Base-by-base conservation (phyloP, 2,797 vertebrate species). In the Decapterus maruadsi region DNA sequence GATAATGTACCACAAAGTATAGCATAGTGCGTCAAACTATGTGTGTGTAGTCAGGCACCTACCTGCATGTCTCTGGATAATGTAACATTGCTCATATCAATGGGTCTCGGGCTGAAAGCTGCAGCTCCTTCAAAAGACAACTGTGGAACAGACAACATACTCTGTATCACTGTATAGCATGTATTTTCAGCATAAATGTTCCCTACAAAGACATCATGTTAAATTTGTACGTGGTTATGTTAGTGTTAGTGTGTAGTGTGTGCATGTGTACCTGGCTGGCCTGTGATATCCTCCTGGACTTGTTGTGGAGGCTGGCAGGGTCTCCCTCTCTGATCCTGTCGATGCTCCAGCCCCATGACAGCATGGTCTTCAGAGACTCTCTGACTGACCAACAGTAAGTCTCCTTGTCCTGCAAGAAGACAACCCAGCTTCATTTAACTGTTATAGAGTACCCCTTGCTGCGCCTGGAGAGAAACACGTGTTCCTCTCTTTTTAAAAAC, bases 21-120 rank as follows among this genome's bases (percentile, higher is more conserved):
- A 22, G 3, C 42, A 13, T 75, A 36, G 43, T 43, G 26, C 42
- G 31, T 40, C 16, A 43, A 22, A 16, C 7, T 8, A 0, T 48
- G 22, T 40, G 50, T 36, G 4, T 8, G 22, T 2, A 34, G 48
- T 55, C 3, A 38, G 48, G 46, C n/a, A 94, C 95, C 94, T 91
- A 98, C 98, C 75, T 99, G 96, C 78, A 98, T 81, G 56, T 98
- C 98, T 92, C 97, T 94, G 75, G 97, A 98, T 62, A 99, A 95
- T 0, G 97, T 98, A 4, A 99, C 97, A 0, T 99, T 99, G 92
- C 97, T 99, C 97, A 99, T 99, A 76, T 99, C 98, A 11, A 98
- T 97, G 7, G 98, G 97, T 82, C 97, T 93, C 3, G 98, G 98
- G 50, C 93, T 96, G 76, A 98, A 99, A 4, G 96, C 95, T 67